A percentile compares a stretch with the other conserved stretches of the same genome.
Evolutionary conservation across 2,113 vertebrate species (phyloP).

Genomic region (Salminus brasiliensis): DNA sequence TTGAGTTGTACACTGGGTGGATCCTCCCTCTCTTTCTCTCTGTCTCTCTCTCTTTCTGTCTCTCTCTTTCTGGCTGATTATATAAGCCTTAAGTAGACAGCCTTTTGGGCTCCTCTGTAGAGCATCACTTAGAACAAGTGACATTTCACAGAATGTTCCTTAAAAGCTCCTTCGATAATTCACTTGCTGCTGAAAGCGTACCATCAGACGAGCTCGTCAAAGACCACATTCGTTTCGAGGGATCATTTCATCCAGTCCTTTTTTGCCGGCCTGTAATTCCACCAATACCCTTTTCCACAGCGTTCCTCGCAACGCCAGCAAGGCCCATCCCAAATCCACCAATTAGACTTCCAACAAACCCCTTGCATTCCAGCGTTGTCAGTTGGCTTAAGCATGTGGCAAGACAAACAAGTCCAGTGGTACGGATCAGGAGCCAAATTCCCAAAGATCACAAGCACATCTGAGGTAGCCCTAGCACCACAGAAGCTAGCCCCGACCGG

Average conservation of each 20-base stretch:
- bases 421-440: background rate
- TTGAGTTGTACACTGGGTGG: background rate
- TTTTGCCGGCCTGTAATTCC: constrained; percentile 25
- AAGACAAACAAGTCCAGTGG: background rate
- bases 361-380: background rate
- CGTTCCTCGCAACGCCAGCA: constrained; percentile 3
- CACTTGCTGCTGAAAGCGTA: background rate
- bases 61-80: background rate
- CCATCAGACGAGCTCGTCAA: constrained; percentile 4
- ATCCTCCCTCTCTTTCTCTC: too few species aligned
- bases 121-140: background rate
- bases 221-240: constrained; percentile 13
- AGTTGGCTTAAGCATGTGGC: constrained; percentile 2
- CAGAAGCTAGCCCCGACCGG: background rate
- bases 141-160: background rate
- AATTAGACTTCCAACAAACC: background rate
- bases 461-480: background rate
- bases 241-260: constrained; percentile 15
- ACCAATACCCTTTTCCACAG: background rate
- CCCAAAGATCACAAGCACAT: background rate
- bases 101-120: background rate
- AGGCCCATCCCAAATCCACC: background rate
- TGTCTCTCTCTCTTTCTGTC: background rate
- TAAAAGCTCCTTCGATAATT: constrained; percentile 4
- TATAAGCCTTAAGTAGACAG: background rate